A percentile compares a stretch with the other conserved stretches of the same genome.
These are phyloP conservation scores for Acronicta leporina DNA, from an alignment of 2,888 invertebrate species.

Conservation along the genomic window DNA sequence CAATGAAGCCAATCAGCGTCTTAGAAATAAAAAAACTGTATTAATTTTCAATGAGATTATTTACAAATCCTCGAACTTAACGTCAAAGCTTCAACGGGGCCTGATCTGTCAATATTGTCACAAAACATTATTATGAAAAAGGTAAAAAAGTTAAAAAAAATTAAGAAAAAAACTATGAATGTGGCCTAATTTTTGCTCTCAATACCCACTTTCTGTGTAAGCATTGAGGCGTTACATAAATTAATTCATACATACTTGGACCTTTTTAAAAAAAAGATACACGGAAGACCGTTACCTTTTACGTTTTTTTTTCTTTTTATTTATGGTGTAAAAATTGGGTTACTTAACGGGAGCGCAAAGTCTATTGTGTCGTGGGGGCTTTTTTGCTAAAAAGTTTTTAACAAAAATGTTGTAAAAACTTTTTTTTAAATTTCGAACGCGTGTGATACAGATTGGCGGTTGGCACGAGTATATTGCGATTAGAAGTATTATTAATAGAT, in stretches of 20 bases:
- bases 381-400: conserved; percentile 53
- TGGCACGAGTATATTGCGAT: conserved; percentile 63
- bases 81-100: conserved; percentile 71
- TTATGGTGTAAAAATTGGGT: conserved; percentile 89
- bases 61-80: conserved; percentile 81
- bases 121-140: conserved; percentile 79
- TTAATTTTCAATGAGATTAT: conserved; percentile 88
- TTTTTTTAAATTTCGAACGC: conserved; percentile 54
- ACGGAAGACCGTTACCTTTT: conserved; percentile 83
- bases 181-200: conserved; percentile 87
- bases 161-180: conserved; percentile 75
- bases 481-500: conserved; percentile 74
- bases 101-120: conserved; percentile 87
- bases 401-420: conserved; percentile 60
- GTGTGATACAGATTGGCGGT: conserved; percentile 54
- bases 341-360: conserved; percentile 85
- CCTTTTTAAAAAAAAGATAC: conserved; percentile 65
- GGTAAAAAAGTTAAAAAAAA: conserved; percentile 58
- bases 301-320: conserved; percentile 79
- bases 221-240: conserved; percentile 87
- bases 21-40: conserved; percentile 74
- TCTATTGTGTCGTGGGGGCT: conserved; percentile 73
- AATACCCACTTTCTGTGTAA: conserved; percentile 84
- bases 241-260: conserved; percentile 80
- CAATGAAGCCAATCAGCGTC: conserved; percentile 84